phyloP scores from a whole-genome alignment of 2,888 invertebrate genomes.

The Perizoma affinitatum region DNA sequence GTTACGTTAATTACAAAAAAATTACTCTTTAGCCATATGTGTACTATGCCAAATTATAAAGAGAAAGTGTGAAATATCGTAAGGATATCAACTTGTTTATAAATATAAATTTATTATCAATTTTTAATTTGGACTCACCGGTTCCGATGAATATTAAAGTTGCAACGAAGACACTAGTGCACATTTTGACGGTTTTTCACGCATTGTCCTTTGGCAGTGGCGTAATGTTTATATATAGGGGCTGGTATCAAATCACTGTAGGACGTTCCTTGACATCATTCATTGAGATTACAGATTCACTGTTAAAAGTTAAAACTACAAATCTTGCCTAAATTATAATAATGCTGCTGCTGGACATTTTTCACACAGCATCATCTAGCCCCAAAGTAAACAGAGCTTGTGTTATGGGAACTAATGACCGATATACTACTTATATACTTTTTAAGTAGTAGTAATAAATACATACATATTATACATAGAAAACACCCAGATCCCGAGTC shows the following conservation, averaged over 20 bases:
- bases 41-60: slow-evolving; percentile 24
- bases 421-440: no score
- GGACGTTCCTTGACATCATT: slow-evolving; percentile 62
- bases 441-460: no score
- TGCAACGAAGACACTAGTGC: slow-evolving; percentile 48
- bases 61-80: slow-evolving; percentile 26
- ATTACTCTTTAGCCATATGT: slow-evolving; percentile 3
- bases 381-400: no score
- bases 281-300: slow-evolving; percentile 46
- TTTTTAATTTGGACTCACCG: slow-evolving; percentile 41
- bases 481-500: no score
- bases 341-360: no score
- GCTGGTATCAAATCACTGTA: slow-evolving; percentile 58
- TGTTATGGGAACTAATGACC: no score
- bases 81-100: neutral
- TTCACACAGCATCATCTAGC: no score
- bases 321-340: slow-evolving; percentile 18
- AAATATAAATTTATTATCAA: neutral
- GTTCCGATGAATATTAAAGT: slow-evolving; percentile 36
- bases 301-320: slow-evolving; percentile 12
- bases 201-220: slow-evolving; percentile 51
- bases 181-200: slow-evolving; percentile 64
- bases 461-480: no score
- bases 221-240: slow-evolving; percentile 68
- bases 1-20: no score